Base-by-base conservation (phyloP, 2,888 invertebrate species). In the Drosophila trichaetosa region DNA sequence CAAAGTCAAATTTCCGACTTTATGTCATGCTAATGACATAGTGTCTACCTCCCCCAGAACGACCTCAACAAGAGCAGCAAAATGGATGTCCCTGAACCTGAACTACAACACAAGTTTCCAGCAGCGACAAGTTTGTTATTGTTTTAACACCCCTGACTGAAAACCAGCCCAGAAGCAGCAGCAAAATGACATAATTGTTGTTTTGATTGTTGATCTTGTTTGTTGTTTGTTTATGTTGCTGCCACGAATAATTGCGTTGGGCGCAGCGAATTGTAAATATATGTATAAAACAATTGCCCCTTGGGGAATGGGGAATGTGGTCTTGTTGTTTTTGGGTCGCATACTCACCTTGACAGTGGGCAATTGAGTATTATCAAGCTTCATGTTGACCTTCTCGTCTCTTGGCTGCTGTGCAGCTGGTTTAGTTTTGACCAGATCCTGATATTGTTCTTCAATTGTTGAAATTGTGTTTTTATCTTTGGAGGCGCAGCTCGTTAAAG, bases 331-430 rank as follows among this genome's bases (percentile, higher is more conserved):
- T 36, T 29, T 52, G 34, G 31, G 24, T 34, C 51, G 33, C 24
- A 21, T 16, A 78, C 88, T 91, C 77, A 91, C 91, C 91, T 91
- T 91, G 91, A 82, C 88, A 64, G 77, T 89, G 87, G 86, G 83
- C 79, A 88, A 76, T 67, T 89, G 83, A 62, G 83, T 88, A n/a
- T n/a, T 56, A 29, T 29, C 56, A 58, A 87, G 83, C 81, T 91
- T 91, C 92, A 91, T 91, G 64, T 71, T 73, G 61, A 38, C 53
- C 29, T 63, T 38, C 2, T 59, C 73, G 61, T 21, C 46, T 8
- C 24, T 48, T 56, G 48, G 40, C 57, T 27, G 65, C 57, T 57
- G 42, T 46, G 38, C 11, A 33, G 24, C 38, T 24, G 73, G 24
- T 29, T 61, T 59, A 3, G 51, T 13, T 57, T 63, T 60, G 31